Conservation (phyloP, 2,113 vertebrate genomes). For the Rhombomys opimus region DNA sequence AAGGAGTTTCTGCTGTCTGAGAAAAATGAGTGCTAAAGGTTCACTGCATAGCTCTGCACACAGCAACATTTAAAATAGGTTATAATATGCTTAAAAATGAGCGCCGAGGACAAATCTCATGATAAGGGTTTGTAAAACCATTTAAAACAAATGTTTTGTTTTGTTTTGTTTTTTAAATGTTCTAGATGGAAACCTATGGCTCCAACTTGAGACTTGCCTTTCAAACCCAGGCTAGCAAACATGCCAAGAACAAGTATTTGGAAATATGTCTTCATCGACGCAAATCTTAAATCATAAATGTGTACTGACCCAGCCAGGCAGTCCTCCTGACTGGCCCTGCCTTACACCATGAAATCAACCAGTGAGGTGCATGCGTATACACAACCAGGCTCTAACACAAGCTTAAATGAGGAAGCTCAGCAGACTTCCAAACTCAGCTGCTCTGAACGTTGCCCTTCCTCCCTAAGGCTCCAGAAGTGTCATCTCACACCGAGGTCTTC, state of each 20-base stretch:
- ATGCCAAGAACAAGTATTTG: slow-evolving; percentile 3
- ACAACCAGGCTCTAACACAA: neutral
- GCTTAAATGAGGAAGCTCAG: neutral
- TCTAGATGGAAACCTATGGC: neutral
- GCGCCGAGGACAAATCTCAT: neutral
- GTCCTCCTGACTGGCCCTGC: neutral
- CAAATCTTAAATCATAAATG: neutral
- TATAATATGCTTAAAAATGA: neutral
- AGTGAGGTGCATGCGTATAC: neutral
- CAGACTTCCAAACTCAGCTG: neutral
- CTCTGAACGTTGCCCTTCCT: neutral
- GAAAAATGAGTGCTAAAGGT: neutral
- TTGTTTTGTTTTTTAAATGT: neutral
- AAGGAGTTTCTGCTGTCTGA: neutral
- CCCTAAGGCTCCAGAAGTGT: slow-evolving; percentile 11
- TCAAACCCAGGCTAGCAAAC: neutral
- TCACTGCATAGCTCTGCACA: neutral
- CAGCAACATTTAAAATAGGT: neutral
- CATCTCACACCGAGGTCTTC: neutral
- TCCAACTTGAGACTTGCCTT: neutral
- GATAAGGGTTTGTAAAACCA: neutral
- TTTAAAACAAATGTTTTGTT: neutral
- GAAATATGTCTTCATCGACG: neutral
- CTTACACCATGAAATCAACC: slow-evolving; percentile 19
- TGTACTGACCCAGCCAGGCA: neutral